These are phyloP conservation scores for Cirrhinus molitorella DNA, from an alignment of 2,797 vertebrate species.

Conservation along the genomic window DNA sequence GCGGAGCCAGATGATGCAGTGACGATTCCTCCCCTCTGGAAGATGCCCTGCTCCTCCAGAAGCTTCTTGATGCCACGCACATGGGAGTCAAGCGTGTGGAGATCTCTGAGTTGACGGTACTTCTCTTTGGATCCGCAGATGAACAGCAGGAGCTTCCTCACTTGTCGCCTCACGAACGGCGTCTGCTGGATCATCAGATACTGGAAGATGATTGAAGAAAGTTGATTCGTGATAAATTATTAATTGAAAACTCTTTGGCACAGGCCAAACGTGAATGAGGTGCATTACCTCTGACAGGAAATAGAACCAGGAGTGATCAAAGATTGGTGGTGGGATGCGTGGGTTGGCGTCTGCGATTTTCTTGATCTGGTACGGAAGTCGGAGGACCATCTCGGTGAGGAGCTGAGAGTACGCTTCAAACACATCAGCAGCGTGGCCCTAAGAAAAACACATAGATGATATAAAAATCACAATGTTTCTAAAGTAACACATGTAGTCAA, in stretches of 20 bases:
- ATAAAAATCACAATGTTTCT: background rate
- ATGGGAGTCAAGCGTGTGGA: conserved; percentile 96
- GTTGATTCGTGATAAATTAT: background rate
- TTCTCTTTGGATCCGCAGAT: conserved; percentile 99
- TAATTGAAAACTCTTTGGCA: background rate
- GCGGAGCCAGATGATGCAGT: conserved; percentile 96
- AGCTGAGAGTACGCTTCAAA: conserved; percentile 99
- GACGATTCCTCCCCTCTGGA: conserved; percentile 92
- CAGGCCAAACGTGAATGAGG: background rate
- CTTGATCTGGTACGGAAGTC: conserved; percentile 98
- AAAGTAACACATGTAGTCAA: background rate
- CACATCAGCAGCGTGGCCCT: conserved; percentile 98
- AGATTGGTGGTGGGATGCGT: conserved; percentile 93
- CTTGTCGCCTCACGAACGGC: conserved; percentile 95
- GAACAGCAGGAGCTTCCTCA: conserved; percentile 95
- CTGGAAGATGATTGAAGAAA: conserved; percentile 70
- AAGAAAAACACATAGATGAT: conserved; percentile 9
- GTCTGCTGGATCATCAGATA: conserved; percentile 99
- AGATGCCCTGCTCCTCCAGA: conserved; percentile 96
- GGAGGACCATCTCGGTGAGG: conserved; percentile 97
- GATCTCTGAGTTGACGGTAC: conserved; percentile 94
- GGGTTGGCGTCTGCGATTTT: conserved; percentile 97
- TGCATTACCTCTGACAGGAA: conserved; percentile 91
- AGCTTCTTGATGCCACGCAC: conserved; percentile 95
- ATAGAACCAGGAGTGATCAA: conserved; percentile 99